Evolutionary conservation across 1,140 invertebrate species (phyloP).

Genomic region (Linepithema humile): DNA sequence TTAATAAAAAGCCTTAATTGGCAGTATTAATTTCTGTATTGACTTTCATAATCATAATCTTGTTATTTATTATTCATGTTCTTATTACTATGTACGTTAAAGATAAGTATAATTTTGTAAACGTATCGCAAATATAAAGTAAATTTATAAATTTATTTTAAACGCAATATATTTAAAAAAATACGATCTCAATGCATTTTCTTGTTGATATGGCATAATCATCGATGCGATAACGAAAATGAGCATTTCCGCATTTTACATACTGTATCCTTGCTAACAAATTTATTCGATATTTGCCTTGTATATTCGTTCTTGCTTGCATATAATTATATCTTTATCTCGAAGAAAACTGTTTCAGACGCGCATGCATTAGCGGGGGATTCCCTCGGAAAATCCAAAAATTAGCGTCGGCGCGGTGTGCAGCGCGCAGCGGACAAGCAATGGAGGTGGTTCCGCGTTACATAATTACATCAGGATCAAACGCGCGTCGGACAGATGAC

Average conservation of each 20-base stretch:
- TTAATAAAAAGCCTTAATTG: conserved; percentile 6
- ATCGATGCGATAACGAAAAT: too few species aligned
- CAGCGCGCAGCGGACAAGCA: background rate
- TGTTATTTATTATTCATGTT: background rate
- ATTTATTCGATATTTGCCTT: too few species aligned
- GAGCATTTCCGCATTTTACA: too few species aligned
- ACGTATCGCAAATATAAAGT: too few species aligned
- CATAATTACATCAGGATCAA: conserved; percentile 75
- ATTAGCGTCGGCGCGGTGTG: background rate
- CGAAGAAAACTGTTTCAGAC: background rate
- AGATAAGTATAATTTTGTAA: too few species aligned
- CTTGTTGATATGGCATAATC: too few species aligned
- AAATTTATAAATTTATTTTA: too few species aligned
- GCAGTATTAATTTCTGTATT: conserved; percentile 1
- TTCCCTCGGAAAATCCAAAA: conserved; percentile 63
- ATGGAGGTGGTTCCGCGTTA: conserved; percentile 67
- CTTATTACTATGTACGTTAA: too few species aligned
- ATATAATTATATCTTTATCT: background rate
- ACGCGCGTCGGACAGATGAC: conserved; percentile 72
- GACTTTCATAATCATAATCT: background rate
- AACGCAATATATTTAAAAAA: too few species aligned
- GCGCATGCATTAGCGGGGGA: background rate
- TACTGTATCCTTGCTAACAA: too few species aligned
- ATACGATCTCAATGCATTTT: too few species aligned
- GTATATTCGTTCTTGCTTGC: background rate